A percentile compares a stretch with the other conserved stretches of the same genome.
phyloP scores from a whole-genome alignment of 2,888 invertebrate genomes.

The Melanostoma mellinum region DNA sequence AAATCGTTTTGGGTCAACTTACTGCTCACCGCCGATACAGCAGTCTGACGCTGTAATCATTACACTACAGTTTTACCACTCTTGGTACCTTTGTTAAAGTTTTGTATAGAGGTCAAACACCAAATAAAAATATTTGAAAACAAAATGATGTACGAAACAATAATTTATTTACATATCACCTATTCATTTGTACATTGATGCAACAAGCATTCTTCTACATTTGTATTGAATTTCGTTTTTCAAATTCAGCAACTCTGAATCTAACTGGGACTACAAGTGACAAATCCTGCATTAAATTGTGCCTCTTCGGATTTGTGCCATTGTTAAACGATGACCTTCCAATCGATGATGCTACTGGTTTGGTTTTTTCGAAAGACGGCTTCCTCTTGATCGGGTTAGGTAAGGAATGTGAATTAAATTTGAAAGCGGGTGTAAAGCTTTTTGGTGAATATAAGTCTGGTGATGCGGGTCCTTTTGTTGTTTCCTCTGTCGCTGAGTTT shows the following conservation, averaged over 20 bases:
- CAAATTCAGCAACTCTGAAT: conserved; percentile 79
- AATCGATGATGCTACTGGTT: conserved; percentile 75
- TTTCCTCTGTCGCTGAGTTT: conserved; percentile 1
- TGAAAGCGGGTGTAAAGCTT: conserved; percentile 17
- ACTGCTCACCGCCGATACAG: too few relatives aligned
- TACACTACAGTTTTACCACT: too few relatives aligned
- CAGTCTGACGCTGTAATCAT: too few relatives aligned
- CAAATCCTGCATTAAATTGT: conserved; percentile 79
- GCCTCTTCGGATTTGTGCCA: conserved; percentile 77
- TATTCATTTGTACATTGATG: conserved; percentile 10
- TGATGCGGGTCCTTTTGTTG: not conserved
- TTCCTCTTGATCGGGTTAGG: conserved; percentile 76
- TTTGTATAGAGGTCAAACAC: not conserved
- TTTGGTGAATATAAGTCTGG: conserved; percentile 4
- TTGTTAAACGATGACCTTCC: conserved; percentile 45
- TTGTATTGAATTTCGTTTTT: conserved; percentile 75
- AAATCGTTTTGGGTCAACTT: too few relatives aligned
- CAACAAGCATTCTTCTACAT: not conserved
- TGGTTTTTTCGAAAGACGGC: conserved; percentile 78
- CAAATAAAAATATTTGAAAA: conserved; percentile 1
- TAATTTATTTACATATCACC: not conserved
- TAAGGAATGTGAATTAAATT: conserved; percentile 24
- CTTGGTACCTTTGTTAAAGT: too few relatives aligned
- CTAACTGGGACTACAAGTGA: conserved; percentile 79
- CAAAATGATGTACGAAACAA: too few relatives aligned